Evolutionary conservation across 1,140 invertebrate species (phyloP).

Genomic region (Halotydeus destructor): DNA sequence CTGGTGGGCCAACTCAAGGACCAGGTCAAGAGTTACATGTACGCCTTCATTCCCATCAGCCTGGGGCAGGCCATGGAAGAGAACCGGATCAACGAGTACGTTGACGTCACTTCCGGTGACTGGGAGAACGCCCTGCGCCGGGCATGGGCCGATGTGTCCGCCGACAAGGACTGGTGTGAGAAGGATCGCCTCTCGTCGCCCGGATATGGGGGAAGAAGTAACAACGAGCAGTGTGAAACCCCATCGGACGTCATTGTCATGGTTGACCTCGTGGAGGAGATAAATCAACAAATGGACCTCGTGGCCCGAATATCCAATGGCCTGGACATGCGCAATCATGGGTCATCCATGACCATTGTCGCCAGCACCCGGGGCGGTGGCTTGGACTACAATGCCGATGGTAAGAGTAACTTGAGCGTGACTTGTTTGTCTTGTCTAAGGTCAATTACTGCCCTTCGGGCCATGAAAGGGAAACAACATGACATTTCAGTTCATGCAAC

Average conservation of each 20-base stretch:
- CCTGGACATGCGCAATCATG: not conserved
- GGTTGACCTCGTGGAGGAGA: conserved; percentile 4
- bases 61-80: not conserved
- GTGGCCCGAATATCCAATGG: not conserved
- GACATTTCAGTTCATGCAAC: no score
- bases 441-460: no score
- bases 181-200: no score
- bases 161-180: not conserved
- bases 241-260: conserved; percentile 11
- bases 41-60: no score
- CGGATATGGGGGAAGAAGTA: not conserved
- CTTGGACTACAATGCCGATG: no score
- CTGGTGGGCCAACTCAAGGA: not conserved
- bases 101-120: not conserved
- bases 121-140: no score
- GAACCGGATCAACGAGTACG: not conserved
- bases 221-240: conserved; percentile 10
- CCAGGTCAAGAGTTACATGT: no score
- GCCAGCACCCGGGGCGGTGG: not conserved
- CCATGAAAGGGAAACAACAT: no score
- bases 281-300: not conserved
- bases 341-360: not conserved
- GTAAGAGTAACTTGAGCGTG: no score
- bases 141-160: not conserved
- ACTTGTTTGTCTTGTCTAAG: no score